Base-by-base conservation (phyloP, 2,888 invertebrate species). In the Asteroscopus sphinx region DNA sequence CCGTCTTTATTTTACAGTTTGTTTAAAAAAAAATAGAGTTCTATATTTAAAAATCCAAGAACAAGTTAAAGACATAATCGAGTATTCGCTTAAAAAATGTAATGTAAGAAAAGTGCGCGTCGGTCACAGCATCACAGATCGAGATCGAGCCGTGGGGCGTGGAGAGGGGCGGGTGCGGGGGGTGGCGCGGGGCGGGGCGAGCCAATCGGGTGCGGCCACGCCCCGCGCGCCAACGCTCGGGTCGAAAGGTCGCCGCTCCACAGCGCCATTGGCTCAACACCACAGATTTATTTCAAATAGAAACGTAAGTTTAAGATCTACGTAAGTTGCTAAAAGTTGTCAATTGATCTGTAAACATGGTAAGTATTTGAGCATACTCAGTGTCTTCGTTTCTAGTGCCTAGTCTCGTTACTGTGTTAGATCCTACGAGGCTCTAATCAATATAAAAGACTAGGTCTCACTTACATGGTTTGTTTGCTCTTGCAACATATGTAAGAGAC, bases 151-250 rank as follows among this genome's bases (percentile, higher is more conserved):
- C 68, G 77, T 78, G 82, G 82, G 83, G 82, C 76, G 76, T 77
- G 86, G 85, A 82, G 86, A 73, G 81, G 79, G 80, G 87, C 79
- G 82, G 79, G 53, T 54, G 79, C 68, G 82, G 76, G 81, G 78
- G 56, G 72, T 13, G 51, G 62, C 44, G 74, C 70, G 74, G 76
- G 67, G 74, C 67, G 81, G 85, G 86, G 86, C 88, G 89, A 88
- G 86, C 92, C 93, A 90, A 89, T 92, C 88, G 88, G 80, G 87
- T 86, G 89, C 86, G 87, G 90, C 92, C 92, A 91, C 94, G 93
- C 93, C 94, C 83, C 88, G 83, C 85, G 85, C 86, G 81, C 85
- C 81, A 80, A 61, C 85, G 82, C 85, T 82, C 87, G 84, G 93
- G 92, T 92, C 90, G 92, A 87, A 89, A 90, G 90, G 89, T 90